phyloP scores from a whole-genome alignment of 1,140 invertebrate species.

The Euglossa dilemma region DNA sequence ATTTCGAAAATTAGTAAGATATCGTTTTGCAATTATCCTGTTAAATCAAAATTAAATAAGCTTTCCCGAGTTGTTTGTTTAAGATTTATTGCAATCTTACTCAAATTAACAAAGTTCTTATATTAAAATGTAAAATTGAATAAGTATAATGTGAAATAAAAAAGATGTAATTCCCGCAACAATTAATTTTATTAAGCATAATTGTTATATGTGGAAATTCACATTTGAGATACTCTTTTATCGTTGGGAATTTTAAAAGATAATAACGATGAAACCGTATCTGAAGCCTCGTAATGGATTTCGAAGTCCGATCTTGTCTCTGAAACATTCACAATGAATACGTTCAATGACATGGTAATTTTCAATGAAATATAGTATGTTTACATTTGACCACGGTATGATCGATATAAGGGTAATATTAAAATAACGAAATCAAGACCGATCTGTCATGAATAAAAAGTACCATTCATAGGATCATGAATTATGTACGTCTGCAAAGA shows the following conservation, averaged over 20 bases:
- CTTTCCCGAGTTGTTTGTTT: background rate
- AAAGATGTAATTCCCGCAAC: background rate
- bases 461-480: background rate
- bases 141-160: background rate
- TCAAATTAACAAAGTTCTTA: background rate
- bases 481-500: background rate
- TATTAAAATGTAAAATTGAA: background rate
- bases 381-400: background rate
- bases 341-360: background rate
- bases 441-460: background rate
- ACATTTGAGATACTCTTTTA: background rate
- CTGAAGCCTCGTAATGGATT: background rate
- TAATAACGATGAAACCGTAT: background rate
- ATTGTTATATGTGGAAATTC: background rate
- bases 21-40: background rate
- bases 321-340: conserved; percentile 16
- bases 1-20: no score
- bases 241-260: background rate
- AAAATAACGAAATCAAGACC: background rate
- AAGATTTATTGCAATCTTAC: background rate
- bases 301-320: conserved; percentile 8
- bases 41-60: background rate
- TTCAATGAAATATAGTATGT: background rate
- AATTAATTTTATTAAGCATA: background rate
- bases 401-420: background rate